Conservation (phyloP, 2,113 vertebrate genomes). For the Malurus melanocephalus region DNA sequence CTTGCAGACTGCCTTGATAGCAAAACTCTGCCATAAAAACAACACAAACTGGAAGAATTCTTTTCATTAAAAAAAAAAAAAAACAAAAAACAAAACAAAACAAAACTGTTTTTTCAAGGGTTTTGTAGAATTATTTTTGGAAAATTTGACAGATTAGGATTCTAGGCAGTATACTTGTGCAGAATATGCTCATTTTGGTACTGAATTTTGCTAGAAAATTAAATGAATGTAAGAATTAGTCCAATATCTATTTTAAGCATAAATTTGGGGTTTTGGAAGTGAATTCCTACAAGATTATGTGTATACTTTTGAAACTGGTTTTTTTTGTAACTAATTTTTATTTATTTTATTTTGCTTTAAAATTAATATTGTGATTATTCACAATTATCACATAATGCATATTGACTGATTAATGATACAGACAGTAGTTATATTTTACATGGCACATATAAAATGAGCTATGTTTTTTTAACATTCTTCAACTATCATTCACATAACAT, state of each 20-base stretch:
- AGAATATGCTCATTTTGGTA: background rate
- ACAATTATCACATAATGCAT: background rate
- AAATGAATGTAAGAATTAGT: background rate
- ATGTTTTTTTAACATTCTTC: background rate
- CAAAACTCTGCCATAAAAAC: background rate
- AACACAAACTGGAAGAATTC: rapidly evolving
- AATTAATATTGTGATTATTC: background rate
- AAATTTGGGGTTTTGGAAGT: background rate
- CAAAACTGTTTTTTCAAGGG: background rate
- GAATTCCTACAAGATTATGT: background rate
- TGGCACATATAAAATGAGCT: background rate
- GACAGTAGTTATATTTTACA: background rate
- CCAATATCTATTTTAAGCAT: background rate
- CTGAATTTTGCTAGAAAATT: background rate
- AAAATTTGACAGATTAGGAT: background rate
- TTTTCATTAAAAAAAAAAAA: background rate
- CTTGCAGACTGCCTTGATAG: background rate
- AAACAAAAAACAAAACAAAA: background rate
- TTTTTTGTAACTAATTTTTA: background rate
- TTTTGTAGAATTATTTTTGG: background rate
- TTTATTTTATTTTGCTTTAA: background rate
- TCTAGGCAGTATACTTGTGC: background rate
- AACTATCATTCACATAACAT: background rate
- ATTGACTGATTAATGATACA: background rate
- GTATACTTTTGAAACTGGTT: background rate